A percentile compares a stretch with the other conserved stretches of the same genome.
phyloP scores from a whole-genome alignment of 2,888 invertebrate species.

The Unio pictorum region DNA sequence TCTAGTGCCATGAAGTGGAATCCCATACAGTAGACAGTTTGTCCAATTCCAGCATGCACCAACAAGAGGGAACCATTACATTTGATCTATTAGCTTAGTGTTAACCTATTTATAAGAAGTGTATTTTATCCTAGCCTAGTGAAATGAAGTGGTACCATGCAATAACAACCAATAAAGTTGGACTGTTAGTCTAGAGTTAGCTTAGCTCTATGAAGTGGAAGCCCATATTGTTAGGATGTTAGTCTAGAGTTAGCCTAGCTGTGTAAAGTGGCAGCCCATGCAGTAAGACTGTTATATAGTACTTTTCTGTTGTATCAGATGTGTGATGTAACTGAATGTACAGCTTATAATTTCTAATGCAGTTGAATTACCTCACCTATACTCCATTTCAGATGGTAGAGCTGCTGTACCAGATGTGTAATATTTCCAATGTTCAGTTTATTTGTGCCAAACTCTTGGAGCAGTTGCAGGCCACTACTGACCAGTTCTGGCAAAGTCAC shows the following conservation, averaged over 20 bases:
- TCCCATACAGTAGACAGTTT: not conserved
- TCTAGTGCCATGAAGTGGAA: no score
- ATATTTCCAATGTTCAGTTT: constrained; percentile 61
- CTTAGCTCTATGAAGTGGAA: no score
- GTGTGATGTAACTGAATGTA: not conserved
- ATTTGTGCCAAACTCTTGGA: constrained; percentile 61
- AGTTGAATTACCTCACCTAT: not conserved
- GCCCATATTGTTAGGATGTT: no score
- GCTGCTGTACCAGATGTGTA: constrained; percentile 66
- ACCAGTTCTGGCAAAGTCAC: constrained; percentile 41
- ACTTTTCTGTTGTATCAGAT: not conserved
- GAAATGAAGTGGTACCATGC: no score
- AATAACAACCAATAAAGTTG: no score
- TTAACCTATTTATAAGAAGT: no score
- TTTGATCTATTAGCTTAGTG: not conserved
- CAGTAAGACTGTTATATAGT: not conserved
- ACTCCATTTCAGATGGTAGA: constrained; percentile 58
- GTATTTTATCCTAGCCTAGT: no score
- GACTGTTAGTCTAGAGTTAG: no score
- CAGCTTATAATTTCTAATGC: not conserved
- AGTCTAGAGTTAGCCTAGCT: no score
- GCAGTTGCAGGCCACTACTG: constrained; percentile 43
- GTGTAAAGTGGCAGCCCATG: no score
- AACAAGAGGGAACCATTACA: not conserved
- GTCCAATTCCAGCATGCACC: not conserved